Conservation (phyloP, 2,113 vertebrate genomes). For the Pampusana beccarii region DNA sequence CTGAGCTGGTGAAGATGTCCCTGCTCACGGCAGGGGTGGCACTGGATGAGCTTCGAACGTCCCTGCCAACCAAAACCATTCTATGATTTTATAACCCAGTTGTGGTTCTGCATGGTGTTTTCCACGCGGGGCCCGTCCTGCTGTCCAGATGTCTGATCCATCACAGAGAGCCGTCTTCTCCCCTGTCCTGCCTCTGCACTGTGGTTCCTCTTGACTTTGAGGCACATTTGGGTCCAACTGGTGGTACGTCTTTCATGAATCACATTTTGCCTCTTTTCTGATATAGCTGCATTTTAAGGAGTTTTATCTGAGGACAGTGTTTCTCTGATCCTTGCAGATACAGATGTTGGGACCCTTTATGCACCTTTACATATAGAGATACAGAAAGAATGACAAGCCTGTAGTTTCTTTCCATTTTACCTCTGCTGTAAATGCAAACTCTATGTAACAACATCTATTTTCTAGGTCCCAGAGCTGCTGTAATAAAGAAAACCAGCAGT, state of each 20-base stretch:
- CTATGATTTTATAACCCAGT: too few relatives aligned
- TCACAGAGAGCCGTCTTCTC: fast-evolving
- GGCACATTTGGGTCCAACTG: too few relatives aligned
- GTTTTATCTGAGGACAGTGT: background rate
- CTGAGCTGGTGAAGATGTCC: too few relatives aligned
- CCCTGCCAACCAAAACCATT: too few relatives aligned
- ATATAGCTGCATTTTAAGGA: background rate
- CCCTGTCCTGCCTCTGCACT: background rate
- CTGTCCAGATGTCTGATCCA: background rate
- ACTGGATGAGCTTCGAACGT: too few relatives aligned
- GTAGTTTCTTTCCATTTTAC: background rate
- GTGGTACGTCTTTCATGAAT: background rate
- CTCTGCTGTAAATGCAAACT: background rate
- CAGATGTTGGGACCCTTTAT: background rate
- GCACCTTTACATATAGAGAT: background rate
- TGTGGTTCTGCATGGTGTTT: background rate
- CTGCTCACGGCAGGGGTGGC: too few relatives aligned
- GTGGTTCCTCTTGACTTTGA: background rate
- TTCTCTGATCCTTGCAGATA: fast-evolving
- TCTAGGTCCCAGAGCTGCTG: background rate
- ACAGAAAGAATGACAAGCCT: background rate
- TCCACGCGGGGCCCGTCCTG: background rate
- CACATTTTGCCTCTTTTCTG: background rate
- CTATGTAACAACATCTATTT: background rate
- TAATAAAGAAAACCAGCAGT: background rate